A percentile compares a stretch with the other conserved stretches of the same genome.
Conservation (phyloP, 2,888 invertebrate genomes). For the Macrophya annulata region DNA sequence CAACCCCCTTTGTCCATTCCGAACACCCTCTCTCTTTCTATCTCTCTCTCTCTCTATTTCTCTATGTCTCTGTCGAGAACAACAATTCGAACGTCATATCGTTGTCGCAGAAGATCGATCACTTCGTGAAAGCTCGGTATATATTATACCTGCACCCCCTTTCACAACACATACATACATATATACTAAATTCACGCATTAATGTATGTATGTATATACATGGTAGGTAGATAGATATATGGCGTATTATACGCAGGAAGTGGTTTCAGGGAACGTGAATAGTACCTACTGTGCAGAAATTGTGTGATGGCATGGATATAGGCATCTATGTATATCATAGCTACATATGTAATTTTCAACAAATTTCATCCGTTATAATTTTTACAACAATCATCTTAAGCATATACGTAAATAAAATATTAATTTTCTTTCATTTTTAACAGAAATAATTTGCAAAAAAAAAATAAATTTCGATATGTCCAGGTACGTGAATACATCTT, state of each 20-base stretch:
- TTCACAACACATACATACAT: not conserved
- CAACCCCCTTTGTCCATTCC: constrained; percentile 8
- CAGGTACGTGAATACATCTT: not conserved
- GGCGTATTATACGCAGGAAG: not conserved
- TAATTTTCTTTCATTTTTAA: no score
- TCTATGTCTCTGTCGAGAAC: not conserved
- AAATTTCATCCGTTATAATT: not conserved
- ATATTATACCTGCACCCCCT: not conserved
- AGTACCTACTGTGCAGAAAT: not conserved
- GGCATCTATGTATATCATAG: not conserved
- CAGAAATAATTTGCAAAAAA: no score
- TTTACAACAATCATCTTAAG: no score
- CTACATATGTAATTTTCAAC: not conserved
- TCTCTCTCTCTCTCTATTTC: not conserved
- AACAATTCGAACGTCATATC: constrained; percentile 42
- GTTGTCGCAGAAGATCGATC: constrained; percentile 41
- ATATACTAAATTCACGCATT: not conserved
- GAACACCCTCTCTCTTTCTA: not conserved
- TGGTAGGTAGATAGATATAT: not conserved
- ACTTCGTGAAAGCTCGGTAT: constrained; percentile 20
- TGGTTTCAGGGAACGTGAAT: constrained; percentile 7
- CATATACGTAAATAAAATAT: no score
- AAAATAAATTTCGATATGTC: no score
- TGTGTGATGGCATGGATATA: not conserved
- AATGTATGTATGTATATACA: not conserved